Percentiles rank a stretch among this genome's conserved stretches.
phyloP scores from a whole-genome alignment of 23 tunicate genomes.

The Halocynthia aurantium region DNA sequence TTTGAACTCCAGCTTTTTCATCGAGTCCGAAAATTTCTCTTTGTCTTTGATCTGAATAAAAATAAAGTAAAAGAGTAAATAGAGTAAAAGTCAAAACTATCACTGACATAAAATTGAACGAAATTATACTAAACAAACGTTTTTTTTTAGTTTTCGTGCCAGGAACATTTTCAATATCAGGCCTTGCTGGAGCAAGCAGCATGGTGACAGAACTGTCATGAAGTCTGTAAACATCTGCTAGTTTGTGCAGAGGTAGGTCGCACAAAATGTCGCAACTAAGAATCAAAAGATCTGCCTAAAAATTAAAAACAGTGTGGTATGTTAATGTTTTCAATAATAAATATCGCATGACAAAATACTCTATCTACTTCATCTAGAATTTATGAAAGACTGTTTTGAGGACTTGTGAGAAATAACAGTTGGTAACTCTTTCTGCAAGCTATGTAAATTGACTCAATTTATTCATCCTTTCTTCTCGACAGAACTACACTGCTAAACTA shows the following conservation, averaged over 20 bases:
- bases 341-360: no score
- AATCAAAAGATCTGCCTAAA: constrained; percentile 54
- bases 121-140: constrained; percentile 18
- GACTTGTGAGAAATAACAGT: no score
- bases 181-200: constrained; percentile 40
- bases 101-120: neutral
- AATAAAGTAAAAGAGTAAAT: neutral
- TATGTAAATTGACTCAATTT: no score
- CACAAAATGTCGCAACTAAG: constrained; percentile 61
- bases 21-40: constrained; percentile 65
- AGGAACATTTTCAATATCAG: constrained; percentile 53
- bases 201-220: constrained; percentile 62
- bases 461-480: no score
- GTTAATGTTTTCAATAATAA: no score
- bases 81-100: neutral
- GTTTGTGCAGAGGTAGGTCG: constrained; percentile 45
- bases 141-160: constrained; percentile 56
- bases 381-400: no score
- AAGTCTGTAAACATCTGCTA: constrained; percentile 65
- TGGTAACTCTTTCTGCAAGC: no score
- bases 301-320: constrained; percentile 2
- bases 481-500: no score
- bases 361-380: no score
- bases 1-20: neutral
- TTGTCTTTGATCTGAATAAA: constrained; percentile 37